Conservation (phyloP, 2,113 vertebrate species). For the Talpa occidentalis region DNA sequence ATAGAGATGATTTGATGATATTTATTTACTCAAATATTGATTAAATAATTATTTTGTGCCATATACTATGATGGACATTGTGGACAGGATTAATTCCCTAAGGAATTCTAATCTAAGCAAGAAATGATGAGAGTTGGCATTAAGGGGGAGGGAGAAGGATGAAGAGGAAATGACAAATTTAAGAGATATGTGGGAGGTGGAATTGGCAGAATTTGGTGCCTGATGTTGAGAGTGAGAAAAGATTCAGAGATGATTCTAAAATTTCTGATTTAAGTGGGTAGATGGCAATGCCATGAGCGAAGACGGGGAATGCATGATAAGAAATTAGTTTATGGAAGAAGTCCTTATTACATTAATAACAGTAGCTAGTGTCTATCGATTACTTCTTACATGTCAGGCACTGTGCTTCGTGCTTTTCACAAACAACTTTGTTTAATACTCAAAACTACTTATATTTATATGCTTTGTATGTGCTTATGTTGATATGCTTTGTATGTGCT, state of each 20-base stretch:
- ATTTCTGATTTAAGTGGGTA: conserved; percentile 43
- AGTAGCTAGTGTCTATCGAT: not conserved
- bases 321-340: not conserved
- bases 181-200: conserved; percentile 46
- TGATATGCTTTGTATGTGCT: too few species aligned
- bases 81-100: not conserved
- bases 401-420: not conserved
- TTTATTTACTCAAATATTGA: conserved; percentile 42
- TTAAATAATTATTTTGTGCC: conserved; percentile 41
- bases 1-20: not conserved
- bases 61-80: not conserved
- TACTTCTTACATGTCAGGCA: not conserved
- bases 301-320: not conserved
- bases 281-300: not conserved
- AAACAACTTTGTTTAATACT: conserved; percentile 14
- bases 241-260: conserved; percentile 44
- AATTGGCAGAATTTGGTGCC: conserved; percentile 52
- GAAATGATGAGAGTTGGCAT: not conserved
- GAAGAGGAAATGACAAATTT: conserved; percentile 68
- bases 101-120: conserved; percentile 57
- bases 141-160: conserved; percentile 32
- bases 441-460: not conserved
- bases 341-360: not conserved
- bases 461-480: too few species aligned
- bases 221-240: conserved; percentile 60